Percentiles rank a stretch among this genome's conserved stretches.
Evolutionary conservation across 2,888 invertebrate species (phyloP).

Genomic region (Geophilus truncorum): DNA sequence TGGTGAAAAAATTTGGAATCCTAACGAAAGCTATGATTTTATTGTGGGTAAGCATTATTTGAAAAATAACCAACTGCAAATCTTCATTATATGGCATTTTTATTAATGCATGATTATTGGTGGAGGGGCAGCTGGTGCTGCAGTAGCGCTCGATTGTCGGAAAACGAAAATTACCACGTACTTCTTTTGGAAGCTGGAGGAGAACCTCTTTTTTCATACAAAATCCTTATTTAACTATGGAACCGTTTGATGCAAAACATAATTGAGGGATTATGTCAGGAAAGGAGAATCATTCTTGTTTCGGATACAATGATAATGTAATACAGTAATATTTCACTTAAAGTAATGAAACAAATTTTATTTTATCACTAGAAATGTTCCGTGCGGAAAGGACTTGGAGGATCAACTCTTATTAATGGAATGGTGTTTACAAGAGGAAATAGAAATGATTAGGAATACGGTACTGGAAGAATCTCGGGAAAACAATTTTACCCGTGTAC

Average conservation of each 20-base stretch:
- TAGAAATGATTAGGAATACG: too few relatives aligned
- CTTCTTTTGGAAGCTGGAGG: not conserved
- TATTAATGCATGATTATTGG: slow-evolving; percentile 52
- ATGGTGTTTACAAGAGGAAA: too few relatives aligned
- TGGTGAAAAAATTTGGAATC: not conserved
- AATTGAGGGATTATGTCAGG: not conserved
- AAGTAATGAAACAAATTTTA: too few relatives aligned
- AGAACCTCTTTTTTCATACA: not conserved
- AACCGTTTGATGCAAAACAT: not conserved
- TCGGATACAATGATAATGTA: too few relatives aligned
- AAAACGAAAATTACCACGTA: not conserved
- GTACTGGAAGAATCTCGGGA: too few relatives aligned
- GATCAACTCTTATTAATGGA: too few relatives aligned
- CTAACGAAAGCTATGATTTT: not conserved
- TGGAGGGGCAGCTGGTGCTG: slow-evolving; percentile 32
- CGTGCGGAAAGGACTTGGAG: too few relatives aligned
- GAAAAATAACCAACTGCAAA: not conserved
- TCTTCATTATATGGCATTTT: slow-evolving; percentile 43
- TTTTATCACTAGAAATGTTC: too few relatives aligned
- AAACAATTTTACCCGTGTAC: too few relatives aligned
- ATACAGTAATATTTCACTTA: too few relatives aligned
- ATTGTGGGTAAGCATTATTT: not conserved
- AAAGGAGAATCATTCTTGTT: not conserved
- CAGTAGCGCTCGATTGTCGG: slow-evolving; percentile 34
- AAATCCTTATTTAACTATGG: not conserved